phyloP scores from a whole-genome alignment of 1,140 invertebrate species.

The Eumeta japonica region DNA sequence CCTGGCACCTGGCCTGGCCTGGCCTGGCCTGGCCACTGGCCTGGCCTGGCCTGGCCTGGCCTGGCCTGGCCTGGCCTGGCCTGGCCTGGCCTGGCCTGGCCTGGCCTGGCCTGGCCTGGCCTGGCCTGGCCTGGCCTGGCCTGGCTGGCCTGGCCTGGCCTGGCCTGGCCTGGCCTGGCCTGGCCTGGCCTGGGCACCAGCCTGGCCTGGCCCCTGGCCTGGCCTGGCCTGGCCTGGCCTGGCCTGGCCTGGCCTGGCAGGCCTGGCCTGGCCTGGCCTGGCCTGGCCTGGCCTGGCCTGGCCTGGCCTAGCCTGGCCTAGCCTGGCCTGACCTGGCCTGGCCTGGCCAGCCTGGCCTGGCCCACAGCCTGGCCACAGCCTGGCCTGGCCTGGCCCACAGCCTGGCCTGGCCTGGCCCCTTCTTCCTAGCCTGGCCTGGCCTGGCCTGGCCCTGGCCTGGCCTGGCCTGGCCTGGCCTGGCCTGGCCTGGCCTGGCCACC shows the following conservation, averaged over 20 bases:
- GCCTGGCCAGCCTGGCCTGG: not conserved
- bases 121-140: constrained; percentile 1
- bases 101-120: constrained; percentile 1
- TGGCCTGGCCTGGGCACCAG: not conserved
- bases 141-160: too few species aligned
- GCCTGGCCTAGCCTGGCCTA: constrained; percentile 1
- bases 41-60: too few species aligned
- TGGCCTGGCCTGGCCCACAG: not conserved
- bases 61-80: constrained; percentile 1
- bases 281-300: not conserved
- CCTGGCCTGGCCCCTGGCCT: too few species aligned
- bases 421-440: not conserved
- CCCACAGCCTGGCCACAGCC: not conserved
- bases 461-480: constrained; percentile 1
- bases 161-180: constrained; percentile 1
- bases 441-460: not conserved
- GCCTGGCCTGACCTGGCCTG: constrained; percentile 1
- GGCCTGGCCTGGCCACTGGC: too few species aligned
- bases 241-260: too few species aligned
- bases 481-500: constrained; percentile 1
- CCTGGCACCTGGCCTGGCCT: too few species aligned
- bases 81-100: constrained; percentile 1
- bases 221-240: constrained; percentile 1
- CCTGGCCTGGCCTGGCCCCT: not conserved
- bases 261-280: constrained; percentile 2